A percentile compares a stretch with the other conserved stretches of the same genome.
These are phyloP conservation scores for Cinara cedri DNA, from an alignment of 2,888 invertebrate species.

Conservation along the genomic window DNA sequence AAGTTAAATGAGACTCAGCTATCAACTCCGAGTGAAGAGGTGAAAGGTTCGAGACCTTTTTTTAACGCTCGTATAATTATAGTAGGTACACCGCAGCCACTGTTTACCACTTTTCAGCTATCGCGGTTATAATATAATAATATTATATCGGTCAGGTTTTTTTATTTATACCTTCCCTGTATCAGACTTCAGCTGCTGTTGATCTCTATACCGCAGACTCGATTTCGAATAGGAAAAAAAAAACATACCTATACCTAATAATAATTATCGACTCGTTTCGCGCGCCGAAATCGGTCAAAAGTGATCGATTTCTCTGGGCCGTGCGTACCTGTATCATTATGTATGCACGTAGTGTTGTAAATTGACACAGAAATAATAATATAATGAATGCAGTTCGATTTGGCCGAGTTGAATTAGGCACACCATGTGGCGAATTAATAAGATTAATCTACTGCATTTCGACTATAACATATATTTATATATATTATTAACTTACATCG, in stretches of 20 bases:
- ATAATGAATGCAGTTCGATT: not conserved
- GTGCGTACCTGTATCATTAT: not conserved
- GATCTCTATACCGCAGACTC: not conserved
- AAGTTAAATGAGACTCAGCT: no score
- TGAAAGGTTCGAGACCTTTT: no score
- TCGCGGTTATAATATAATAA: no score
- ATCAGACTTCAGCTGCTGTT: no score
- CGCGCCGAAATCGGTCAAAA: not conserved
- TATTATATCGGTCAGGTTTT: no score
- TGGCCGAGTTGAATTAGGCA: slow-evolving; percentile 10
- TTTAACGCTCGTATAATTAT: no score
- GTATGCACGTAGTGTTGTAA: slow-evolving; percentile 30
- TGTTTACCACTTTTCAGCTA: no score
- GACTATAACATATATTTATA: not conserved
- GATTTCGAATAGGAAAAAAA: not conserved
- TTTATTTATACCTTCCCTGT: not conserved
- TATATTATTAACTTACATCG: not conserved
- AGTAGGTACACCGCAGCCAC: no score
- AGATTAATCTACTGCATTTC: not conserved
- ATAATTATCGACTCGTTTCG: no score
- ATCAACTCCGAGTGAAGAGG: no score
- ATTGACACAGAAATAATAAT: slow-evolving; percentile 32
- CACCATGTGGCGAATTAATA: slow-evolving; percentile 19
- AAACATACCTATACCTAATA: no score
- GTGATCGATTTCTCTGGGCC: slow-evolving; percentile 7